phyloP scores from a whole-genome alignment of 2,888 invertebrate genomes.

The Macropis europaea region DNA sequence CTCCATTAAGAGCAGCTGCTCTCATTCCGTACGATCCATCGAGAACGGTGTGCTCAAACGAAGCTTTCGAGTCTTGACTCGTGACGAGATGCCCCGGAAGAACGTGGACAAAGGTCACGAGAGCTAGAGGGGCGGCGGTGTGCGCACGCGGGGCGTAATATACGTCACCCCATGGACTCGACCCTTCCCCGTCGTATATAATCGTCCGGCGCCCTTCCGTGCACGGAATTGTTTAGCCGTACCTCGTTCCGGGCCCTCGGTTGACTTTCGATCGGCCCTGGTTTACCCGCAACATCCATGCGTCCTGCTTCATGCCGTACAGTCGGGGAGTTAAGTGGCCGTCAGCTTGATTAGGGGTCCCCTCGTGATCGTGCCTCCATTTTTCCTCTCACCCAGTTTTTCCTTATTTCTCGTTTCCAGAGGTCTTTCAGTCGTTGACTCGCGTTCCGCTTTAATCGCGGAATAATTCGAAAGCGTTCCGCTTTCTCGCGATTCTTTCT shows the following conservation, averaged over 20 bases:
- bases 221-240: slow-evolving; percentile 56
- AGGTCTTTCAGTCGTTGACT: not conserved
- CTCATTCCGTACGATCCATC: too few species aligned
- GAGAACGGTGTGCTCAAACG: too few species aligned
- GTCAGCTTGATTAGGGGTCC: slow-evolving; percentile 41
- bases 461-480: not conserved
- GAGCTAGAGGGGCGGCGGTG: not conserved
- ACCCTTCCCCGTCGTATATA: slow-evolving; percentile 41
- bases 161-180: slow-evolving; percentile 29
- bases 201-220: slow-evolving; percentile 52
- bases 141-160: slow-evolving; percentile 28
- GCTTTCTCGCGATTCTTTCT: not conserved
- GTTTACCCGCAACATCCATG: slow-evolving; percentile 24
- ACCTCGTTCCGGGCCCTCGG: slow-evolving; percentile 24
- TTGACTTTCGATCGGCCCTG: slow-evolving; percentile 25
- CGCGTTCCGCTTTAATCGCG: slow-evolving; percentile 10
- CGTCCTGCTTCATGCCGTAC: slow-evolving; percentile 36
- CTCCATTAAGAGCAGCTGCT: too few species aligned
- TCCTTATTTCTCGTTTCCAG: too few species aligned
- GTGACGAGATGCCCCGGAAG: too few species aligned
- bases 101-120: slow-evolving; percentile 28
- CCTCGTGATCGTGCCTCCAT: slow-evolving; percentile 2
- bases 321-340: slow-evolving; percentile 30
- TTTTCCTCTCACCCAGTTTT: not conserved
- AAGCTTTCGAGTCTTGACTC: too few species aligned